phyloP scores from a whole-genome alignment of 2,888 invertebrate species.

The Hesperia comma region DNA sequence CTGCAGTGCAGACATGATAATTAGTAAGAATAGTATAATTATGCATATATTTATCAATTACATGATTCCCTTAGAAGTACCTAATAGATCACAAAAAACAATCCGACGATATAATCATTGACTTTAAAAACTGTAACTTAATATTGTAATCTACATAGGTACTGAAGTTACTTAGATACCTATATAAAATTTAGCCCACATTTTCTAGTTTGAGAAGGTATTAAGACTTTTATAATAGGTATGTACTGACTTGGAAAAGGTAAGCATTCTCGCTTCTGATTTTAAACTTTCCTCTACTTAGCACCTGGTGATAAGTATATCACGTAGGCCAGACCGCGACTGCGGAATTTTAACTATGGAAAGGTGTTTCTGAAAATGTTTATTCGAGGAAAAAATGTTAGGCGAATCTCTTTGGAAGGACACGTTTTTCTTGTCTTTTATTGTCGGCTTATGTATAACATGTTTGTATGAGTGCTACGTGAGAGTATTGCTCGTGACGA shows the following conservation, averaged over 20 bases:
- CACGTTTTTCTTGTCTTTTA: constrained; percentile 62
- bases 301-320: constrained; percentile 65
- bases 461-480: constrained; percentile 57
- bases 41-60: too few relatives aligned
- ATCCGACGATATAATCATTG: too few relatives aligned
- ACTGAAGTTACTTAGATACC: too few relatives aligned
- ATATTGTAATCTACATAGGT: too few relatives aligned
- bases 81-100: too few relatives aligned
- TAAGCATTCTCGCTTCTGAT: constrained; percentile 20
- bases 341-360: constrained; percentile 76
- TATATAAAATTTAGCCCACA: too few relatives aligned
- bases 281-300: constrained; percentile 31
- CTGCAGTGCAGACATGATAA: too few relatives aligned
- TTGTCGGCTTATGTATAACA: constrained; percentile 69
- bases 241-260: constrained; percentile 9
- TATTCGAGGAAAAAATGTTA: constrained; percentile 63
- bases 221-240: not conserved
- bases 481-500: constrained; percentile 45
- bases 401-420: constrained; percentile 53
- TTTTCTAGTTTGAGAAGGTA: too few relatives aligned
- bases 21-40: too few relatives aligned
- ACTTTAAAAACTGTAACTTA: too few relatives aligned
- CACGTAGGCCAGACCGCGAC: constrained; percentile 73
- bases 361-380: constrained; percentile 72
- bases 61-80: too few relatives aligned